phyloP scores from a whole-genome alignment of 2,797 vertebrate genomes.

The Neosilurus hyrtlii region DNA sequence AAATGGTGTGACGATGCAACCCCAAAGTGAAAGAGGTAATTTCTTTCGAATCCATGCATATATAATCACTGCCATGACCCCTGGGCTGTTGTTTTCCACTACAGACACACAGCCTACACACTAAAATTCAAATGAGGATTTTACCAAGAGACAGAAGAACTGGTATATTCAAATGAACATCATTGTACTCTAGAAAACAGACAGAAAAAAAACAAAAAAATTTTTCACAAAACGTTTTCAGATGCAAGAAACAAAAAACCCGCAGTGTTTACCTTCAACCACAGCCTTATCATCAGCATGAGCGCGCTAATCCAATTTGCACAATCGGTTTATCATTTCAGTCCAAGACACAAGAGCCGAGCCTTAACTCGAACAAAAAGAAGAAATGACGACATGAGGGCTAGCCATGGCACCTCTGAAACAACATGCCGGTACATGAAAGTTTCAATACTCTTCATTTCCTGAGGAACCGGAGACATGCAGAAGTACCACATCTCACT shows the following conservation, averaged over 20 bases:
- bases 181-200: background rate
- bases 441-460: constrained; percentile 13
- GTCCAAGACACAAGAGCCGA: background rate
- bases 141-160: background rate
- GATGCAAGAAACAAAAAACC: background rate
- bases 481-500: background rate
- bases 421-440: background rate
- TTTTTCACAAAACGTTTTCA: background rate
- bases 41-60: constrained; percentile 54
- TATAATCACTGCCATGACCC: constrained; percentile 45
- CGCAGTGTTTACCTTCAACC: too few relatives aligned
- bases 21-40: constrained; percentile 51
- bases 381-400: background rate
- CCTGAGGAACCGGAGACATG: background rate
- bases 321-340: background rate
- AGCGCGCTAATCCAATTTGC: background rate
- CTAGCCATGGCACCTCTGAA: constrained; percentile 17
- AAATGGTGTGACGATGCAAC: constrained; percentile 32
- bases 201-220: background rate
- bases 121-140: constrained; percentile 48
- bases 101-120: constrained; percentile 21
- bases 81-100: constrained; percentile 38
- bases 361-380: background rate
- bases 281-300: background rate
- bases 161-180: background rate